A percentile compares a stretch with the other conserved stretches of the same genome.
These are phyloP conservation scores for Cephalopholis sonnerati DNA, from an alignment of 2,113 vertebrate genomes.

Conservation along the genomic window DNA sequence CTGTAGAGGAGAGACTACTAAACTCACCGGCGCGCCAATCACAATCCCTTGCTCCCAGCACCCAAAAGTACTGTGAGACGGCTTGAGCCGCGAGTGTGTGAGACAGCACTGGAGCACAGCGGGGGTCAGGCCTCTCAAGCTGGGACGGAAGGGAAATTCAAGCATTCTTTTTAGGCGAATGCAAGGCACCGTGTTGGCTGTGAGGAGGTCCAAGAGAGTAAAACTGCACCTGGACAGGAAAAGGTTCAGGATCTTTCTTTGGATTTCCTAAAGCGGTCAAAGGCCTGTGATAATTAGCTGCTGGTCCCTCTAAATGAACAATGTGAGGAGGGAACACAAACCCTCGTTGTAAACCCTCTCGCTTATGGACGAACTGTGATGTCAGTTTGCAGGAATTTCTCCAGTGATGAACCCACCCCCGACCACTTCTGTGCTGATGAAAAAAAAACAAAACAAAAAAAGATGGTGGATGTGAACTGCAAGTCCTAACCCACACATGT, in stretches of 20 bases:
- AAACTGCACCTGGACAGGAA: constrained; percentile 34
- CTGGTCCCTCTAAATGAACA: constrained; percentile 61
- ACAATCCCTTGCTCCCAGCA: constrained; percentile 72
- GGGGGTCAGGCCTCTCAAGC: constrained; percentile 38
- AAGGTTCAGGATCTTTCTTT: constrained; percentile 38
- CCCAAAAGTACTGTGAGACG: constrained; percentile 56
- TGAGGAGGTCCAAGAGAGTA: constrained; percentile 41
- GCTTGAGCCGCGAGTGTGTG: constrained; percentile 46
- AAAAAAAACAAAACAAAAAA: constrained; percentile 5
- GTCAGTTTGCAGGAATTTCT: constrained; percentile 59
- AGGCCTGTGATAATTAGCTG: constrained; percentile 66
- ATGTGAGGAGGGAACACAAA: constrained; percentile 35
- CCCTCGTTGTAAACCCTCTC: constrained; percentile 48
- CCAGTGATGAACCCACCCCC: constrained; percentile 33
- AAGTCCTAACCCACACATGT: constrained; percentile 61
- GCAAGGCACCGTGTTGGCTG: constrained; percentile 42
- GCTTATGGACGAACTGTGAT: constrained; percentile 63
- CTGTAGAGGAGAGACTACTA: constrained; percentile 65
- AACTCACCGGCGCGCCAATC: constrained; percentile 55
- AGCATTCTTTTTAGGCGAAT: constrained; percentile 57
- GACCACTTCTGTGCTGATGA: constrained; percentile 71
- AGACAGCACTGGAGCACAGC: constrained; percentile 46
- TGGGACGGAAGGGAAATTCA: constrained; percentile 63
- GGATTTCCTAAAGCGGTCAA: constrained; percentile 42
- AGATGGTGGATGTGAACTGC: constrained; percentile 50